Percentiles rank a stretch among this genome's conserved stretches.
These are phyloP conservation scores for Tolypeutes matacus DNA, from an alignment of 2,797 vertebrate genomes.

Conservation along the genomic window DNA sequence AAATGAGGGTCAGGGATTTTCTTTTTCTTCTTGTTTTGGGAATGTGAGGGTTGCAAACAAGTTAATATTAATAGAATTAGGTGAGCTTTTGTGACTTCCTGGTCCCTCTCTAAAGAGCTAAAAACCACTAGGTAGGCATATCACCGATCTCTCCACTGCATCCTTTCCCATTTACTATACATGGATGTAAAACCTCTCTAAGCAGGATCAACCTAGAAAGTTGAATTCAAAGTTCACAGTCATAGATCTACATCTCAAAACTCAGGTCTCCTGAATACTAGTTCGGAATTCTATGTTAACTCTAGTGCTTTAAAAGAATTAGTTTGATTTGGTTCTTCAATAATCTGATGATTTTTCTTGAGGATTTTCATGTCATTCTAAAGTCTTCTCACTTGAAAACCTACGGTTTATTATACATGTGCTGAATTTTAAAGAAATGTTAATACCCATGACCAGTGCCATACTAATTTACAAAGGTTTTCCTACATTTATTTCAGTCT, in stretches of 20 bases:
- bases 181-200: not conserved
- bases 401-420: constrained; percentile 12
- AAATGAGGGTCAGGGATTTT: not conserved
- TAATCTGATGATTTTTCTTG: constrained; percentile 36
- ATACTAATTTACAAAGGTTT: constrained; percentile 78
- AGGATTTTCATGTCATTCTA: constrained; percentile 50
- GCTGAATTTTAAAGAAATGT: constrained; percentile 52
- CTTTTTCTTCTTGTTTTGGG: not conserved
- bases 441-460: constrained; percentile 49
- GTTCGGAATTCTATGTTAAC: not conserved
- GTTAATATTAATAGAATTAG: not conserved
- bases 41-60: not conserved
- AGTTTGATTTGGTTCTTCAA: constrained; percentile 8
- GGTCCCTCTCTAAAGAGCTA: not conserved
- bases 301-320: constrained; percentile 15
- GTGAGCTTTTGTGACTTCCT: not conserved
- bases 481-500: constrained; percentile 90
- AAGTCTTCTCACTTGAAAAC: constrained; percentile 47
- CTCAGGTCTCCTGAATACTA: not conserved
- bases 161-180: not conserved
- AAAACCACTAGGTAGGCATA: not conserved
- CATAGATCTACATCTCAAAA: not conserved
- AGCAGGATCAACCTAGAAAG: not conserved
- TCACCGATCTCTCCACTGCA: not conserved
- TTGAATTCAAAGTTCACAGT: not conserved